phyloP scores from a whole-genome alignment of 1,140 invertebrate genomes.

The Drosophila fuyamai region DNA sequence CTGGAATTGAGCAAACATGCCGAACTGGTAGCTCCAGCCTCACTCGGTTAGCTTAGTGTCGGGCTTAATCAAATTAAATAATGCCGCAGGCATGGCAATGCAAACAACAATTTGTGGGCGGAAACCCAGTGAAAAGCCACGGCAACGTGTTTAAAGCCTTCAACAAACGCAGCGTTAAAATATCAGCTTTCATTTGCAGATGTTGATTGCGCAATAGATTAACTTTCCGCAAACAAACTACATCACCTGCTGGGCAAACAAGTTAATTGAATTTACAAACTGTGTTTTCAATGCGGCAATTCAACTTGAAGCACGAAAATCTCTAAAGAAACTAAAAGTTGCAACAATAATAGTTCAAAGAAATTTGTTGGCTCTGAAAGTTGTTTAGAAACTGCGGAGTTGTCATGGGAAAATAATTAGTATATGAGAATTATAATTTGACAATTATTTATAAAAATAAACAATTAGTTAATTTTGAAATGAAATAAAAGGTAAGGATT shows the following conservation, averaged over 20 bases:
- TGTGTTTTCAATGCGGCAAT: conserved; percentile 24
- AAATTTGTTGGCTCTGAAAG: neutral
- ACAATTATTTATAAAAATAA: neutral
- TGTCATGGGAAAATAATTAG: too few species aligned
- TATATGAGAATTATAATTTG: too few species aligned
- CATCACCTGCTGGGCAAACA: conserved; percentile 41
- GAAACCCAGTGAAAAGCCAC: neutral
- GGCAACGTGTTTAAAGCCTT: conserved; percentile 2
- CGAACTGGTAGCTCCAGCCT: conserved; percentile 31
- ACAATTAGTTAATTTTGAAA: too few species aligned
- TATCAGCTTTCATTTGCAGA: conserved; percentile 23
- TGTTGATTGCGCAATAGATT: conserved; percentile 16
- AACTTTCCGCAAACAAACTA: conserved; percentile 1
- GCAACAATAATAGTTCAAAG: neutral
- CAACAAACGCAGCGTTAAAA: conserved; percentile 12
- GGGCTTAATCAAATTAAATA: conserved; percentile 46
- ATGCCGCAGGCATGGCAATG: conserved; percentile 21
- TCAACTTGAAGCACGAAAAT: too few species aligned
- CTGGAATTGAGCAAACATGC: conserved; percentile 25
- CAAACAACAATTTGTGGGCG: conserved; percentile 13
- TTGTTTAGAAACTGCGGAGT: too few species aligned
- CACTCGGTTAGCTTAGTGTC: conserved; percentile 35
- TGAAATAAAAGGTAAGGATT: too few species aligned
- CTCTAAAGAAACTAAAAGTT: conserved; percentile 6
- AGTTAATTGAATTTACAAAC: conserved; percentile 71